Base-by-base conservation (phyloP, 2,113 vertebrate genomes). In the Neodontobutis hainanensis region DNA sequence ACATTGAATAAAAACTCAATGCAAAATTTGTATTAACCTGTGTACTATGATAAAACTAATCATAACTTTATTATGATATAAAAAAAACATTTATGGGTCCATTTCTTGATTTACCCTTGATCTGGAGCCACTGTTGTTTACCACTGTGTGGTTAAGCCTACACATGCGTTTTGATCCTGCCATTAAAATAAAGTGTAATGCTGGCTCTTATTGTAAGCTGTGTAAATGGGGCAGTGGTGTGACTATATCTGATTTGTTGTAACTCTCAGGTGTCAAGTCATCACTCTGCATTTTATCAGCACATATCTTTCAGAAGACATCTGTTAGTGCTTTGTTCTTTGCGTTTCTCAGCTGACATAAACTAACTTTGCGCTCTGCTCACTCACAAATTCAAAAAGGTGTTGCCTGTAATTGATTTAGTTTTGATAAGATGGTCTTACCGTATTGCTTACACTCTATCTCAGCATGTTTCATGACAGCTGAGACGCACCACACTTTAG, bases 21-120 rank as follows among this genome's bases (percentile, higher is more conserved):
- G 19, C 19, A 27, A 27, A 27, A 27, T 27, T 1, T 27, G 19
- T 27, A 27, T 27, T 27, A 27, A 27, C 19, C 1, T 27, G 3
- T 27, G 19, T 27, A 27, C 19, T 27, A 27, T 2, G 19, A 27
- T 27, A 27, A 27, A 27, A 27, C 19, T 56, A 45, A 64, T 70
- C 14, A 45, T 47, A 9, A 15, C 77, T 83, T 53, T 77, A 71
- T 81, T 68, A 48, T 65, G 34, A 76, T 34, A 46, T 65, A 76
- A 59, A 59, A 77, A 27, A 67, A 73, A 53, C 35, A 53, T 79
- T 70, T 42, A 65, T 43, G 47, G 44, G 6, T 19, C 49, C 27
- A 43, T 85, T 77, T 48, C 66, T 76, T 12, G 56, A 27, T 74
- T 79, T 67, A 57, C 80, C 61, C 66, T 46, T 49, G 61, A 72